A percentile compares a stretch with the other conserved stretches of the same genome.
phyloP scores from a whole-genome alignment of 2,888 invertebrate genomes.

The Apodemia duryi region DNA sequence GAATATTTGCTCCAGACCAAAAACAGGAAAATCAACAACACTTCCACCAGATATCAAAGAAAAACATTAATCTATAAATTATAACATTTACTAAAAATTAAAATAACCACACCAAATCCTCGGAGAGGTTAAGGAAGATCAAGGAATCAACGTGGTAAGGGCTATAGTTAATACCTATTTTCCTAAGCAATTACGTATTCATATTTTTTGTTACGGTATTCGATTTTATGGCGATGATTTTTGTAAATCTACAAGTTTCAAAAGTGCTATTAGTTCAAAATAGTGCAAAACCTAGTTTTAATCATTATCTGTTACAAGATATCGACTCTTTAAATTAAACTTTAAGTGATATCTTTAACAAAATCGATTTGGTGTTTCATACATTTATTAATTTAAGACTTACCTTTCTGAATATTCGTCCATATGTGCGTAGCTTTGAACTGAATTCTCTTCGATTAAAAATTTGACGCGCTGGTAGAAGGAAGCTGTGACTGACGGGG shows the following conservation, averaged over 20 bases:
- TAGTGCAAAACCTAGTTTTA: conserved; percentile 64
- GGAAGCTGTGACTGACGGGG: conserved; percentile 96
- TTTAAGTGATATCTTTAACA: conserved; percentile 60
- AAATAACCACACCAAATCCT: conserved; percentile 79
- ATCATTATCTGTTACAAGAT: conserved; percentile 59
- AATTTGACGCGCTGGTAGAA: conserved; percentile 99
- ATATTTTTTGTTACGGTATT: conserved; percentile 45
- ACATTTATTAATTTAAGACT: conserved; percentile 56
- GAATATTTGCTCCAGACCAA: conserved; percentile 62
- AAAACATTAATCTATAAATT: conserved; percentile 60
- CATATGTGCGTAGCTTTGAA: conserved; percentile 98
- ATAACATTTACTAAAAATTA: conserved; percentile 58
- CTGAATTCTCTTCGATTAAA: conserved; percentile 98
- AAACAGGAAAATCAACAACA: conserved; percentile 78
- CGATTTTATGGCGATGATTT: conserved; percentile 65
- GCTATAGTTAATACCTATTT: conserved; percentile 50
- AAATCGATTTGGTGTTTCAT: conserved; percentile 65
- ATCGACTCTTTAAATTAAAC: conserved; percentile 38
- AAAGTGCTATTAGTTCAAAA: conserved; percentile 69
- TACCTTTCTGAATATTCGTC: conserved; percentile 99
- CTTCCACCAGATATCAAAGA: conserved; percentile 75
- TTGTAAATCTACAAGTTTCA: conserved; percentile 67
- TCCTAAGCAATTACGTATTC: conserved; percentile 46
- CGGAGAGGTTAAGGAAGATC: conserved; percentile 76
- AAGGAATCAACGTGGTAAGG: conserved; percentile 66